These are phyloP conservation scores for Cololabis saira DNA, from an alignment of 2,113 vertebrate species.

Conservation along the genomic window DNA sequence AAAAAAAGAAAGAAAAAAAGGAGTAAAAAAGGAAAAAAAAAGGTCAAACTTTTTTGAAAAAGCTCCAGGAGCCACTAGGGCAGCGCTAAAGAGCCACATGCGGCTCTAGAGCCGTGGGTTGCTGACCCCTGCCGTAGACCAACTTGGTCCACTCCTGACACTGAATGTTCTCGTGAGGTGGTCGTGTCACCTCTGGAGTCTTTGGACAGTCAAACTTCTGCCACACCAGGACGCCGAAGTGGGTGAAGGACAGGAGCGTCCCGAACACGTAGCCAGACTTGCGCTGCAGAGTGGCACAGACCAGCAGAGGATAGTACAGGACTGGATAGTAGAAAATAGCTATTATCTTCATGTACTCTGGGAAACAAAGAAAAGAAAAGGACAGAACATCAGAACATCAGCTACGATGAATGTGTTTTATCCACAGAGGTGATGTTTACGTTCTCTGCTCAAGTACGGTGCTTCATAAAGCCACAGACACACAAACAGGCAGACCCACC, in stretches of 20 bases:
- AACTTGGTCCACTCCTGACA: no score
- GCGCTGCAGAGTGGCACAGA: conserved; percentile 79
- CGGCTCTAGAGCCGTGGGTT: no score
- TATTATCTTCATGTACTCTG: conserved; percentile 89
- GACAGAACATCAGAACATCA: not conserved
- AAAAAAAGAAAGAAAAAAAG: no score
- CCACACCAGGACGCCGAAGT: conserved; percentile 85
- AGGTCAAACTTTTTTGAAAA: no score
- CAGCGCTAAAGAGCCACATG: no score
- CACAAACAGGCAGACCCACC: conserved; percentile 69
- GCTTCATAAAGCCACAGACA: not conserved
- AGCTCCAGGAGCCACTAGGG: no score
- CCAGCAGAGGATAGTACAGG: conserved; percentile 88
- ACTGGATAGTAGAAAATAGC: conserved; percentile 89
- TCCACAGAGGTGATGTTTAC: no score
- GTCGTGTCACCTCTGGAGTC: conserved; percentile 79
- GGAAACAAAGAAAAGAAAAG: not conserved
- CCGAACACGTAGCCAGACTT: conserved; percentile 79
- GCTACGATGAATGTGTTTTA: not conserved
- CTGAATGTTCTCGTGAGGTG: not conserved
- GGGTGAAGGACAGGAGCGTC: conserved; percentile 85
- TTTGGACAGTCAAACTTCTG: conserved; percentile 90
- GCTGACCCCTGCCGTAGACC: no score
- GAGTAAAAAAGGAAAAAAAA: no score
- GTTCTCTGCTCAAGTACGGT: no score